These are phyloP conservation scores for Holcopasites calliopsidis DNA, from an alignment of 1,140 invertebrate species.

Conservation along the genomic window DNA sequence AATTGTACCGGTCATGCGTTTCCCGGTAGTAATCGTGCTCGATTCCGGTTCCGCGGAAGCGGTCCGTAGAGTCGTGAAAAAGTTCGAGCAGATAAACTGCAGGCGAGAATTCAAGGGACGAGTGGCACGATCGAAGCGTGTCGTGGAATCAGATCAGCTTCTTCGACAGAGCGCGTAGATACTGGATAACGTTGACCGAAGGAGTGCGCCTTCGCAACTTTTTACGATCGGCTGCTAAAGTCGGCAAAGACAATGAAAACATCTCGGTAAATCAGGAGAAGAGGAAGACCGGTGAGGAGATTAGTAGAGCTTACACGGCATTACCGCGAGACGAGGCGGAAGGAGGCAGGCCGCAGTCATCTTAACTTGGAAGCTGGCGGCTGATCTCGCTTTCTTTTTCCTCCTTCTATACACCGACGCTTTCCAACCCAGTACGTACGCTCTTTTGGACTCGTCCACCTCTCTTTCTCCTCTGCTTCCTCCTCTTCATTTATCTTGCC, in stretches of 20 bases:
- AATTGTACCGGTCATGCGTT: neutral
- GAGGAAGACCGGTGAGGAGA: slow-evolving; percentile 69
- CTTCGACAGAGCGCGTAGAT: slow-evolving; percentile 46
- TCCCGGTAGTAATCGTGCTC: neutral
- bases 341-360: slow-evolving; percentile 53
- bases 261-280: slow-evolving; percentile 73
- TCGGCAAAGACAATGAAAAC: slow-evolving; percentile 73
- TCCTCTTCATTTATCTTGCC: slow-evolving; percentile 16
- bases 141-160: slow-evolving; percentile 29
- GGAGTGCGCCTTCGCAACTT: slow-evolving; percentile 25
- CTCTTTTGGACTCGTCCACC: no score
- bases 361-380: slow-evolving; percentile 58
- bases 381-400: slow-evolving; percentile 46
- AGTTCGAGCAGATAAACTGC: neutral
- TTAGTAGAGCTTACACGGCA: slow-evolving; percentile 73
- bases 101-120: neutral
- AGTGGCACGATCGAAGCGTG: slow-evolving; percentile 22
- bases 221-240: slow-evolving; percentile 62
- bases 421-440: no score
- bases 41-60: neutral
- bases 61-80: neutral
- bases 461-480: slow-evolving; percentile 13
- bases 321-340: slow-evolving; percentile 58
- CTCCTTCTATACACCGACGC: slow-evolving; percentile 26
- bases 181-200: slow-evolving; percentile 24